Evolutionary conservation across 2,797 vertebrate species (phyloP), one percentile per base, ranked within the genome.

Genomic region (Amazona ochrocephala): DNA sequence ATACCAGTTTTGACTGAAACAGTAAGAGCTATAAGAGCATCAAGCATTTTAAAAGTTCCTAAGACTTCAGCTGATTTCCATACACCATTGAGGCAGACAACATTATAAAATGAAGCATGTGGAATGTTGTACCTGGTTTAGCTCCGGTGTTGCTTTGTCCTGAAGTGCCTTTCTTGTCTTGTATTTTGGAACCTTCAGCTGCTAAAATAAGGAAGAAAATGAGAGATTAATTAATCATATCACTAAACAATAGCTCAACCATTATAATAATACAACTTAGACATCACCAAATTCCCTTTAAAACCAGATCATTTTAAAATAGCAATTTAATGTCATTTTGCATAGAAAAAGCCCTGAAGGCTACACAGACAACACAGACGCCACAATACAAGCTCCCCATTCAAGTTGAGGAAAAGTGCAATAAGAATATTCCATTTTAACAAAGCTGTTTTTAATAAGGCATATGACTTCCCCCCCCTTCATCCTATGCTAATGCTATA

Each of bases 101-200:
- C 23, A 13, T 54, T 65, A 39, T 13, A 65, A 48, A 23, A 48
- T 3, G 37, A 39, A 89, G 19, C 47, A 44, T 0, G 10, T 30
- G 8, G 17, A 89, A 50, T 23, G 6, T 7, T 4, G 1, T 94
- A 98, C 98, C 98, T 98, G 97, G 88, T 92, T 97, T 98, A 54
- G 65, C 90, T 95, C 95, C 97, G 17, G 93, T 13, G 19, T 66
- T 95, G 67, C 87, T 98, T 56, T 97, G 98, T 87, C 97, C 98
- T 81, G 97, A 95, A 84, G 81, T 44, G 10, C 70, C 60, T 96
- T 97, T 98, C 97, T 97, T 98, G 42, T 98, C 98, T 80, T 98
- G 98, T 42, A 61, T 76, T 96, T 98, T 98, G 82, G 94, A 95
- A 86, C 70, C 94, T 79, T 98, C 98, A 51, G 94, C 79, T 21